These are phyloP conservation scores for Simalia tracyae DNA, from an alignment of 2,797 vertebrate genomes.

Conservation along the genomic window DNA sequence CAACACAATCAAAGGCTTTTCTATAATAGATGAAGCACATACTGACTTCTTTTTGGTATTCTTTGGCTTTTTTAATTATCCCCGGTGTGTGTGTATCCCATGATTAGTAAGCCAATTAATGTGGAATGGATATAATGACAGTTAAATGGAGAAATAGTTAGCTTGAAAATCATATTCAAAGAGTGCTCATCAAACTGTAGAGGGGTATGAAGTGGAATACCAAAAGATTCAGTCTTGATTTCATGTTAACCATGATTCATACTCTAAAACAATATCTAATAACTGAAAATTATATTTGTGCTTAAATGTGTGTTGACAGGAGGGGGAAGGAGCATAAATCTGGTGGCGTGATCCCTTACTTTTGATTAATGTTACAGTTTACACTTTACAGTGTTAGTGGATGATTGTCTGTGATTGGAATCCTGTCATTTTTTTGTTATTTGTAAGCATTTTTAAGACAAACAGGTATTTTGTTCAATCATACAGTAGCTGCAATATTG, in stretches of 20 bases:
- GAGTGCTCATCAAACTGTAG: neutral
- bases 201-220: neutral
- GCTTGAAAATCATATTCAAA: neutral
- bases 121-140: neutral
- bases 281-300: neutral
- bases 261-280: neutral
- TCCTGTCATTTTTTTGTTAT: neutral
- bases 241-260: neutral
- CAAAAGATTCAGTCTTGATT: neutral
- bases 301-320: neutral
- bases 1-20: neutral
- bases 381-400: neutral
- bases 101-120: neutral
- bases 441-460: neutral
- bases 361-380: neutral
- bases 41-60: neutral
- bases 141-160: neutral
- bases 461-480: slow-evolving; percentile 9
- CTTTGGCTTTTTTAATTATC: neutral
- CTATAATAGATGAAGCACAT: neutral
- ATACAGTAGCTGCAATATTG: neutral
- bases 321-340: neutral
- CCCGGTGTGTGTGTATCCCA: neutral
- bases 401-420: neutral
- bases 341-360: neutral